phyloP scores from a whole-genome alignment of 2,797 vertebrate genomes.

The Channallabes apus region DNA sequence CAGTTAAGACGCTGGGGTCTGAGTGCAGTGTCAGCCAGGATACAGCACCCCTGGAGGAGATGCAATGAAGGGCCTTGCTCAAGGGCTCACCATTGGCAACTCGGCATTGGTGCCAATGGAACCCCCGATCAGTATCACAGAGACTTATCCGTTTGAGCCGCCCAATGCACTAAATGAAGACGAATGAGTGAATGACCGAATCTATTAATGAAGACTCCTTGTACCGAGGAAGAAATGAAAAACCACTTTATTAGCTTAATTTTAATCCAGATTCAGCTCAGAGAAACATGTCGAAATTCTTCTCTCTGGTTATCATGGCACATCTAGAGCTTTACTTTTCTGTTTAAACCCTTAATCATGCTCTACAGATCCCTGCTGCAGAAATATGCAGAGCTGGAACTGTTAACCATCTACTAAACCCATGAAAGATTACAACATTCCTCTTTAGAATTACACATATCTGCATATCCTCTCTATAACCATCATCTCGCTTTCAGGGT shows the following conservation, averaged over 20 bases:
- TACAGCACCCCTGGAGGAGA: too few species aligned
- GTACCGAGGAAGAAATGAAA: neutral
- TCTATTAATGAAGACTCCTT: neutral
- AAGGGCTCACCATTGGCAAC: too few species aligned
- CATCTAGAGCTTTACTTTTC: neutral
- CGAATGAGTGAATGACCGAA: neutral
- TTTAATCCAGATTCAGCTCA: neutral
- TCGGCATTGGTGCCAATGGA: too few species aligned
- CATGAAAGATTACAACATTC: neutral
- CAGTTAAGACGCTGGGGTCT: too few species aligned
- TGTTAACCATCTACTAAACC: neutral
- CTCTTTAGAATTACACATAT: neutral
- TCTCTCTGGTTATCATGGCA: neutral
- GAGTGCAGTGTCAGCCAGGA: too few species aligned
- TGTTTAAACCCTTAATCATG: neutral
- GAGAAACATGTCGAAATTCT: neutral
- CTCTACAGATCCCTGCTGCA: neutral
- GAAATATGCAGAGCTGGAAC: neutral
- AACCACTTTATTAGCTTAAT: neutral
- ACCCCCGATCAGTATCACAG: too few species aligned
- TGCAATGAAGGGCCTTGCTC: too few species aligned
- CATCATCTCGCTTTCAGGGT: constrained; percentile 72
- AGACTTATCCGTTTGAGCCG: too few species aligned
- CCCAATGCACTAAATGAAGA: neutral
- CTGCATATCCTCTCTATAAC: neutral